Base-by-base conservation (phyloP, 1,140 invertebrate genomes). In the Hermatobates lingyangjiaoensis region DNA sequence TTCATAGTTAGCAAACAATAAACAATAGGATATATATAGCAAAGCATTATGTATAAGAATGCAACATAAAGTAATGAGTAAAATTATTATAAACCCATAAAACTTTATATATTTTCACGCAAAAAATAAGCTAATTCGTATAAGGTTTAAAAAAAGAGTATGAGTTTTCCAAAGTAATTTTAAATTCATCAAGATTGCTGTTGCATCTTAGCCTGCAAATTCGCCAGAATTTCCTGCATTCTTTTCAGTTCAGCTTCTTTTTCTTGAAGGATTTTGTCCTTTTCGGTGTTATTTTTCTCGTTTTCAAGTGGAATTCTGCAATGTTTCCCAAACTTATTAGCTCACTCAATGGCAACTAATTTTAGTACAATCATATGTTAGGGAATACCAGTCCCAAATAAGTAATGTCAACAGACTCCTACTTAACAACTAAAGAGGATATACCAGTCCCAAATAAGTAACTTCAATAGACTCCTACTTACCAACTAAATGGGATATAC, bases 191-290 rank as follows among this genome's bases (percentile, higher is more conserved):
- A 81, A 57, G 78, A 50, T 20, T 55, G 54, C 27, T 55, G 69
- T 60, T 77, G 74, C 73, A 88, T 88, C 68, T 88, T 82, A 0
- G 83, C 87, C 69, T 97, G 86, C 89, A 97, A 95, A 62, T 87
- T 82, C 27, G 86, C 81, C 54, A 97, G 66, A 79, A 93, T 89
- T 68, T 94, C 89, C 65, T 95, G 89, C 91, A 93, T 93, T 57
- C 86, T 77, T 53, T 82, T 75, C 49, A 93, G 68, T 66, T 93
- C 87, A 0, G 86, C 86, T 63, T 91, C 87, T 64, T 91, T 91
- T 63, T 91, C 87, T 63, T 83, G 81, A 23, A 91, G 64, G 42
- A 86, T 88, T 53, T 82, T 73, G 65, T 90, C 85, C 61, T 86
- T 86, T 53, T 88, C 84, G 0, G 70, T 66, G 53, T 64, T 25